Evolutionary conservation across 2,888 invertebrate species (phyloP), one percentile per base, ranked within the genome.

Genomic region (Orchesella flavescens): DNA sequence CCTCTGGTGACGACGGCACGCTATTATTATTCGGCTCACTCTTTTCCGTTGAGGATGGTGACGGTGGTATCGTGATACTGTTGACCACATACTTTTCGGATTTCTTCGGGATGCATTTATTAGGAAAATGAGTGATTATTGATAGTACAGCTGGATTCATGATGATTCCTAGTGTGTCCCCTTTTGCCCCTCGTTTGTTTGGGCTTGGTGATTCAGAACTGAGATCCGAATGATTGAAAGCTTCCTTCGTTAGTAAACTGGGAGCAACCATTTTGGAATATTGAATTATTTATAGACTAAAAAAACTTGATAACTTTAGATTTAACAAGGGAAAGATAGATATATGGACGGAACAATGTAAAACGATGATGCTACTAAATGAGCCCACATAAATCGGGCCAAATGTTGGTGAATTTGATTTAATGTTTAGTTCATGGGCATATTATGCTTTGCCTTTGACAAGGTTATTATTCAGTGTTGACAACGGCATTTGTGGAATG

Each of bases 141-240:
- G 80, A 74, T 0, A 80, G 21, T 17, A 80, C 73, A 5, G 61
- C 80, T 7, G 80, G 80, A 80, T 80, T 80, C 80, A 80, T 80
- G 73, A 74, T 80, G 23, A 80, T 21, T 1, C 73, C 73, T 9
- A 57, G 49, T 23, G n/a, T 19, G 5, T 66, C 12, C 44, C 17
- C 17, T n/a, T 66, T 17, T 13, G 10, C 15, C 7, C n/a, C n/a
- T 9, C 10, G 1, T 17, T 19, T 74, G 63, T 23, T 63, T 23
- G 10, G 53, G n/a, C 12, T 44, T 9, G n/a, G n/a, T 1, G 69
- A 17, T 9, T 7, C 13, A 19, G 61, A 13, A 9, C 7, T 15
- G 17, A 19, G 17, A 44, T 17, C 61, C 57, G 43, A 55, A 1
- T 23, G 24, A 12, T 19, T 12, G 24, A 44, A 43, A 5, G 44